Conservation (phyloP, 2,888 invertebrate species). For the Andricus curvator region DNA sequence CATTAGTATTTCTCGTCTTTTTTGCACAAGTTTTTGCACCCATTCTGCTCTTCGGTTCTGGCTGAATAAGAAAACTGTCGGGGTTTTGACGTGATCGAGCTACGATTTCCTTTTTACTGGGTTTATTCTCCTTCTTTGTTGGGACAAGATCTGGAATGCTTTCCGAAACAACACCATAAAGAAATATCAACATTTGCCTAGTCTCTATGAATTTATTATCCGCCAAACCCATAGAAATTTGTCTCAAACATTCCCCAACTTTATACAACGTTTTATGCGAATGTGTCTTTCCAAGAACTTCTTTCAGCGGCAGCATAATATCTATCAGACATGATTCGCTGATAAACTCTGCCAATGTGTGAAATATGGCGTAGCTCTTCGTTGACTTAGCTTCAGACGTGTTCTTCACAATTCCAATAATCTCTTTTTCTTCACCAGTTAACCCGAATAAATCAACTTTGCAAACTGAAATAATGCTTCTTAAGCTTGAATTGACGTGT, state of each 20-base stretch:
- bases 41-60: slow-evolving; percentile 84
- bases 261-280: slow-evolving; percentile 90
- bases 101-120: slow-evolving; percentile 80
- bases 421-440: slow-evolving; percentile 94
- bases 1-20: slow-evolving; percentile 87
- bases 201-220: slow-evolving; percentile 88
- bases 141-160: slow-evolving; percentile 87
- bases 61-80: slow-evolving; percentile 89
- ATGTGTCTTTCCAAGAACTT: slow-evolving; percentile 87
- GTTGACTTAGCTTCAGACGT: slow-evolving; percentile 90
- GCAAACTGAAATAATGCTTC: slow-evolving; percentile 90
- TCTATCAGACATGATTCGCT: slow-evolving; percentile 88
- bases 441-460: slow-evolving; percentile 93
- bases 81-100: slow-evolving; percentile 81
- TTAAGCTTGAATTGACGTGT: slow-evolving; percentile 89
- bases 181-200: slow-evolving; percentile 88
- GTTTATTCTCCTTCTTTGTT: slow-evolving; percentile 79
- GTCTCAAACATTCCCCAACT: slow-evolving; percentile 88
- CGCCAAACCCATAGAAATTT: slow-evolving; percentile 89
- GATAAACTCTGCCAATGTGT: slow-evolving; percentile 89
- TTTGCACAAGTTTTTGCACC: slow-evolving; percentile 80
- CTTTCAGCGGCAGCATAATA: slow-evolving; percentile 89
- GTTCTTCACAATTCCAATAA: slow-evolving; percentile 89
- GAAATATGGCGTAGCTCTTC: slow-evolving; percentile 92
- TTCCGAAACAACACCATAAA: slow-evolving; percentile 90